phyloP scores from a whole-genome alignment of 1,140 invertebrate species.

The Bacillus rossius region DNA sequence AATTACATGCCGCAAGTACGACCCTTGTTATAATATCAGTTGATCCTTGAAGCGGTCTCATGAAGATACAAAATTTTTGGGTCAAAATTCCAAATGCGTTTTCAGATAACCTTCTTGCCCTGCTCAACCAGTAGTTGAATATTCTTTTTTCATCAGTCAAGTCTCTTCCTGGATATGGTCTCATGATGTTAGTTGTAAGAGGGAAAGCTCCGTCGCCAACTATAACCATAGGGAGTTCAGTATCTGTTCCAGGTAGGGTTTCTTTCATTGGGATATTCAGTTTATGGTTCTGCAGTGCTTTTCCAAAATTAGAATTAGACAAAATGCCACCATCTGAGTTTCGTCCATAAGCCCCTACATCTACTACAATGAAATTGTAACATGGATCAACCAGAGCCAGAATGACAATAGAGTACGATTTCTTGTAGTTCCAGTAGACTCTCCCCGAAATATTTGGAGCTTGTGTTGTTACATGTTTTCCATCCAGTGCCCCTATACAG shows the following conservation, averaged over 20 bases:
- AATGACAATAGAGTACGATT: slow-evolving; percentile 39
- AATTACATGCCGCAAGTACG: no score
- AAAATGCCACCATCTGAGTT: slow-evolving; percentile 27
- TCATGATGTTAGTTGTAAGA: slow-evolving; percentile 32
- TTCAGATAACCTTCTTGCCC: slow-evolving; percentile 34
- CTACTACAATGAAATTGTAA: slow-evolving; percentile 35
- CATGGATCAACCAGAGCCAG: slow-evolving; percentile 37
- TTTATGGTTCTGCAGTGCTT: slow-evolving; percentile 19
- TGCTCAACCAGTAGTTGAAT: slow-evolving; percentile 36
- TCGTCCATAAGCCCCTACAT: slow-evolving; percentile 37
- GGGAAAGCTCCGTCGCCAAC: slow-evolving; percentile 42
- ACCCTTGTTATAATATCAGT: no score
- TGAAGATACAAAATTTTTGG: slow-evolving; percentile 39
- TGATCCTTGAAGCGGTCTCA: slow-evolving; percentile 19
- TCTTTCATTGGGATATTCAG: slow-evolving; percentile 23
- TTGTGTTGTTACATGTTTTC: slow-evolving; percentile 36
- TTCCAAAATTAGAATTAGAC: slow-evolving; percentile 28
- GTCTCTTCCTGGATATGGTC: slow-evolving; percentile 29
- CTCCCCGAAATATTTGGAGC: slow-evolving; percentile 34
- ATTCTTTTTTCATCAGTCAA: slow-evolving; percentile 26
- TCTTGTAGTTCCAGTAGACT: slow-evolving; percentile 43
- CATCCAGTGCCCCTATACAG: slow-evolving; percentile 28
- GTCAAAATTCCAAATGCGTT: slow-evolving; percentile 43
- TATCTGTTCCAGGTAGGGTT: slow-evolving; percentile 24
- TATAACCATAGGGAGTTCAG: slow-evolving; percentile 28